Percentiles rank a stretch among this genome's conserved stretches.
phyloP scores from a whole-genome alignment of 2,113 vertebrate species.

The Crypturellus undulatus region DNA sequence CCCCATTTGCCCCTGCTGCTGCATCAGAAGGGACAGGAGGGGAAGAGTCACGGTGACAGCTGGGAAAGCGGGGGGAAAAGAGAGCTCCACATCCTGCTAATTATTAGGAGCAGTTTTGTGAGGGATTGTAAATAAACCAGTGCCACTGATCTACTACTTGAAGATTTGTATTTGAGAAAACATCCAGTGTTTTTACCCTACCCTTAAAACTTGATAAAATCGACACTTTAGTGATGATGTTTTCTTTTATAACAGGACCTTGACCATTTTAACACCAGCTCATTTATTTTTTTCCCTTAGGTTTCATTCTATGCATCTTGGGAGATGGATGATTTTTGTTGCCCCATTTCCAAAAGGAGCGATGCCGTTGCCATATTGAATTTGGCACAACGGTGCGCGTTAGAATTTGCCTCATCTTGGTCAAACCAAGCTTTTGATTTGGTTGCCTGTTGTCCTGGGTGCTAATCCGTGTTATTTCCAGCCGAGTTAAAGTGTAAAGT shows the following conservation, averaged over 20 bases:
- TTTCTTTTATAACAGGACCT: neutral
- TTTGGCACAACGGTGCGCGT: neutral
- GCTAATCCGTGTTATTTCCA: slow-evolving; percentile 50
- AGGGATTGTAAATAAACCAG: neutral
- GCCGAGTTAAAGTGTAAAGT: slow-evolving; percentile 61
- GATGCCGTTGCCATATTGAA: neutral
- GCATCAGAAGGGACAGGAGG: neutral
- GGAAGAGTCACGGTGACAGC: neutral
- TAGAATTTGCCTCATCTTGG: slow-evolving; percentile 4
- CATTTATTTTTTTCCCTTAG: neutral
- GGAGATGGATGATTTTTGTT: neutral
- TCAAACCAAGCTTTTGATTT: slow-evolving; percentile 42
- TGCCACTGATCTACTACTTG: neutral
- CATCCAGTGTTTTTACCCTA: neutral
- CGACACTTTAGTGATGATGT: neutral
- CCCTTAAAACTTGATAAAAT: neutral
- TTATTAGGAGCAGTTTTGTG: neutral
- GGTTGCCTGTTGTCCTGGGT: slow-evolving; percentile 40
- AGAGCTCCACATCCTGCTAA: neutral
- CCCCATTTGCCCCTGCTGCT: neutral
- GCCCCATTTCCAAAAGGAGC: neutral
- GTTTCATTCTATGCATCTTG: neutral
- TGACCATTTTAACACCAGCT: neutral
- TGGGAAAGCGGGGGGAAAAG: neutral
- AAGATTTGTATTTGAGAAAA: neutral